Conservation (phyloP, 2,888 invertebrate species). For the Orthonevra nobilis region DNA sequence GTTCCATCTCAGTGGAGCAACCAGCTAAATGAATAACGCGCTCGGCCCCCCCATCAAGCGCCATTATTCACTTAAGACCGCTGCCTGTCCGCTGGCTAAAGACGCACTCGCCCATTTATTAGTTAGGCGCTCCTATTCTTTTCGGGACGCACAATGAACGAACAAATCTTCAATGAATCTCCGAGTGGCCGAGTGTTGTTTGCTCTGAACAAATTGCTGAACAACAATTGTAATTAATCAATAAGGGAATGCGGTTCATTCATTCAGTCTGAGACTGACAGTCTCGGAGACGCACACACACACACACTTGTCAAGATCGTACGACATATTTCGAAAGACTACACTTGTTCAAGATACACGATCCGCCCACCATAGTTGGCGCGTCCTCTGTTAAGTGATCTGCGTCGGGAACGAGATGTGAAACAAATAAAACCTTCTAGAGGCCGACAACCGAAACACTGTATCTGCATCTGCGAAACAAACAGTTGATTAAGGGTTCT, state of each 20-base stretch:
- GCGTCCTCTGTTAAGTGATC: conserved; percentile 36
- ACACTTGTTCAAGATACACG: conserved; percentile 63
- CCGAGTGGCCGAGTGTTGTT: conserved; percentile 31
- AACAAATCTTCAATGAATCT: conserved; percentile 64
- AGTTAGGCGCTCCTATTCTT: conserved; percentile 48
- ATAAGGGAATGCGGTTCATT: conserved; percentile 53
- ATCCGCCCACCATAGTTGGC: conserved; percentile 54
- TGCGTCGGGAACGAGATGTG: too few species aligned
- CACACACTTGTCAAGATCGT: background rate
- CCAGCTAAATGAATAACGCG: too few species aligned
- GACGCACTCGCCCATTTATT: conserved; percentile 52
- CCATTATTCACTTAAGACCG: conserved; percentile 63
- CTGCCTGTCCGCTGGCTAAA: conserved; percentile 51
- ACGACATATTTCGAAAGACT: conserved; percentile 17
- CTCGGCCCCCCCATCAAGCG: conserved; percentile 64
- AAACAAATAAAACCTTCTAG: conserved; percentile 54
- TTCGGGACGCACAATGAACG: conserved; percentile 22
- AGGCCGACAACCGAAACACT: conserved; percentile 25
- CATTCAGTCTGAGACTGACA: too few species aligned
- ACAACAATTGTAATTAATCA: conserved; percentile 68
- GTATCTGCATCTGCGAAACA: conserved; percentile 14
- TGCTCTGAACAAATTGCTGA: conserved; percentile 61
- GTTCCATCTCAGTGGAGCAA: conserved; percentile 36
- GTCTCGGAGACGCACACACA: background rate
- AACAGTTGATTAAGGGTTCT: conserved; percentile 62